Evolutionary conservation across 30 jellyfish, hydroid and myxozoan genomes (phyloP).

Genomic region (Turritopsis rubra): DNA sequence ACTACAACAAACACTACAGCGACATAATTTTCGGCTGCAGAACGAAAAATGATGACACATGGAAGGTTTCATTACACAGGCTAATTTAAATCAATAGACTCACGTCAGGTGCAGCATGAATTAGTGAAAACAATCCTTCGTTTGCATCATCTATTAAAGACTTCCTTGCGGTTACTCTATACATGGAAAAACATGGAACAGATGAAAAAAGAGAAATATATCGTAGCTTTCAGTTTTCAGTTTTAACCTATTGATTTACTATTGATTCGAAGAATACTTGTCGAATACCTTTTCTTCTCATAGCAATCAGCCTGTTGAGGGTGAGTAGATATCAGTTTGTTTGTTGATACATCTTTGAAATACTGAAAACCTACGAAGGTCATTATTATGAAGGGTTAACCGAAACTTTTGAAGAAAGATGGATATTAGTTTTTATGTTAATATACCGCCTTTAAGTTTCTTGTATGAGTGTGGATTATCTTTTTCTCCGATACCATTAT

Average conservation of each 20-base stretch:
- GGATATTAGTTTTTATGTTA: too few species aligned
- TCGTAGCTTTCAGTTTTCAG: too few species aligned
- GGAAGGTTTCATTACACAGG: too few species aligned
- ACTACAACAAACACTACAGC: too few species aligned
- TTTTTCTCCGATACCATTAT: slow-evolving; percentile 12
- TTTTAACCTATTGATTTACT: background rate
- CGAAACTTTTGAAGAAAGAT: too few species aligned
- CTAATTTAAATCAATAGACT: background rate
- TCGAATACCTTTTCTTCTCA: slow-evolving; percentile 47
- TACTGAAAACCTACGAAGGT: slow-evolving; percentile 15
- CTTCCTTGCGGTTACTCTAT: slow-evolving; percentile 50
- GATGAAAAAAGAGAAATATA: too few species aligned
- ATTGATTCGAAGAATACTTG: background rate
- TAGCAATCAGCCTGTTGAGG: slow-evolving; percentile 57
- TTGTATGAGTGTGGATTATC: slow-evolving; percentile 28
- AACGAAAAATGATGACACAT: too few species aligned
- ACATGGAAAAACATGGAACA: slow-evolving; percentile 34
- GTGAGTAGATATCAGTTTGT: slow-evolving; percentile 23
- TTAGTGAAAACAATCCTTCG: slow-evolving; percentile 73
- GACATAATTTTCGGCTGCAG: too few species aligned
- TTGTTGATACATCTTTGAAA: slow-evolving; percentile 52
- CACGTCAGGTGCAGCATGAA: slow-evolving; percentile 51
- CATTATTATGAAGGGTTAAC: too few species aligned
- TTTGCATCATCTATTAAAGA: slow-evolving; percentile 66
- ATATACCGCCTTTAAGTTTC: background rate